These are phyloP conservation scores for Chelmon rostratus DNA, from an alignment of 2,797 vertebrate genomes.

Conservation along the genomic window DNA sequence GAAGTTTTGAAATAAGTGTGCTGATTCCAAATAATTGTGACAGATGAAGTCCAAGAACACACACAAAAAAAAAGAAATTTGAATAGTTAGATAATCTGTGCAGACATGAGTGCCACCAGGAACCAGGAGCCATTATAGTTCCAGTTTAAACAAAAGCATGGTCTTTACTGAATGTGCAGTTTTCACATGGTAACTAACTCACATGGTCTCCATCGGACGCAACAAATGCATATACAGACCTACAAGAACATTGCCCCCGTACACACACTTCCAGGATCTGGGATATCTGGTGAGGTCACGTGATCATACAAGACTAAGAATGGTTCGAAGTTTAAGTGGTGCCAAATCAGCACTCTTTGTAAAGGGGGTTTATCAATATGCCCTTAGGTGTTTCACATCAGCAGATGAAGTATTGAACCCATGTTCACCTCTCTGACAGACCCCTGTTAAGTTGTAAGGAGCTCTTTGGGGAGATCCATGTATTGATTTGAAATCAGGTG, in stretches of 20 bases:
- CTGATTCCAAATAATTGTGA: conserved; percentile 28
- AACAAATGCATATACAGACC: neutral
- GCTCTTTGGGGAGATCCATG: conserved; percentile 54
- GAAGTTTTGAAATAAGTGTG: conserved; percentile 8
- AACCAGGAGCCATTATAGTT: neutral
- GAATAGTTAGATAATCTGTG: conserved; percentile 6
- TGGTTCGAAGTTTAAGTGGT: conserved; percentile 43
- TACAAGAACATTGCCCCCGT: neutral
- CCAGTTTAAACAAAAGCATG: conserved; percentile 1
- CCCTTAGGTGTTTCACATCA: conserved; percentile 58
- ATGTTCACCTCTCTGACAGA: conserved; percentile 53
- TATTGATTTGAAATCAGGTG: conserved; percentile 70
- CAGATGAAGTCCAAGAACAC: conserved; percentile 12
- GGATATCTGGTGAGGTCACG: conserved; percentile 21
- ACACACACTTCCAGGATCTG: neutral
- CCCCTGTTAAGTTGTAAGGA: conserved; percentile 47
- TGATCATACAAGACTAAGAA: conserved; percentile 25
- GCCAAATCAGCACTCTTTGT: conserved; percentile 64
- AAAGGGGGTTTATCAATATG: conserved; percentile 47
- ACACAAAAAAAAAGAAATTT: conserved; percentile 16
- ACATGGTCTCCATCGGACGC: neutral
- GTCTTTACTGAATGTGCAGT: conserved; percentile 3
- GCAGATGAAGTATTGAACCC: conserved; percentile 59
- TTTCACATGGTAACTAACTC: conserved; percentile 16
- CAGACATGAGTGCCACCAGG: neutral